A percentile compares a stretch with the other conserved stretches of the same genome.
Conservation (phyloP, 2,888 invertebrate genomes). For the Rhodophaea formosa region DNA sequence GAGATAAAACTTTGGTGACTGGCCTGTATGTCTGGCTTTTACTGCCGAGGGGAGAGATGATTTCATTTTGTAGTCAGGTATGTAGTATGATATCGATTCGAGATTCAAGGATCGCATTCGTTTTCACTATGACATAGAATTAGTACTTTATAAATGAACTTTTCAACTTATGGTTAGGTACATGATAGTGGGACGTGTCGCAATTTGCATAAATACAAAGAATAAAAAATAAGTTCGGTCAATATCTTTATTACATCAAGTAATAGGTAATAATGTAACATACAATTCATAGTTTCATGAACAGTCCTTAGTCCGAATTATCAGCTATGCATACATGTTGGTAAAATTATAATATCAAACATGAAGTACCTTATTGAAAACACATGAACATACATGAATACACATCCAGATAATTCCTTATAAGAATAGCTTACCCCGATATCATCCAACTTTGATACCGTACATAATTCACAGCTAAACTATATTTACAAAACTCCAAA, state of each 20-base stretch:
- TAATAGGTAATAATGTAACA: constrained; percentile 65
- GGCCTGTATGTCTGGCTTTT: too few species aligned
- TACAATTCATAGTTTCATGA: constrained; percentile 45
- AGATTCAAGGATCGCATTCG: too few species aligned
- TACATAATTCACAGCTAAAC: too few species aligned
- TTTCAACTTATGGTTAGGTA: too few species aligned
- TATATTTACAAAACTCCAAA: background rate
- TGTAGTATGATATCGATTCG: too few species aligned
- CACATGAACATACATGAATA: background rate
- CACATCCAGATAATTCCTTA: background rate
- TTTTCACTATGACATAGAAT: too few species aligned
- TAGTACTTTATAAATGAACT: too few species aligned
- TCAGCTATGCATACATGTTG: background rate
- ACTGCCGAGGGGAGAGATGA: too few species aligned
- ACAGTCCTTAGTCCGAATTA: constrained; percentile 23
- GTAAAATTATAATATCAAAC: background rate
- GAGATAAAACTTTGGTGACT: too few species aligned
- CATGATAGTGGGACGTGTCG: too few species aligned
- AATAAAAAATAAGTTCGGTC: constrained; percentile 21
- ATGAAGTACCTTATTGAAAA: background rate
- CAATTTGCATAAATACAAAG: background rate
- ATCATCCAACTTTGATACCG: background rate
- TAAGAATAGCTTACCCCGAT: constrained; percentile 18
- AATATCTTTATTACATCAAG: constrained; percentile 63
- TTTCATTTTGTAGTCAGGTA: too few species aligned